Evolutionary conservation across 2,113 vertebrate genomes (phyloP).

Genomic region (Dasyornis broadbenti): DNA sequence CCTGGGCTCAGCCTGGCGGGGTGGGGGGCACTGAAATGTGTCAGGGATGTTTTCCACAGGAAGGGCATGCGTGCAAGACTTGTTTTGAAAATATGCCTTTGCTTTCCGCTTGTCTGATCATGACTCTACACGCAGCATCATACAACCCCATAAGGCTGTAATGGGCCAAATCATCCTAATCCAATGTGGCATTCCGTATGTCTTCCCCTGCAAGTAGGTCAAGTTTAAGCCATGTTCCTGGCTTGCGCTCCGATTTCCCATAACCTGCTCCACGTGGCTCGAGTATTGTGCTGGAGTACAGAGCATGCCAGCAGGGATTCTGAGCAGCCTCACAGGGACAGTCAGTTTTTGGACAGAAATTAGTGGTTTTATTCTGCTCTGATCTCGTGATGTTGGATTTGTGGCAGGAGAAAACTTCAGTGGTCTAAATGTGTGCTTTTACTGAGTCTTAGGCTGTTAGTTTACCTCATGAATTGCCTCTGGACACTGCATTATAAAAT

Average conservation of each 20-base stretch:
- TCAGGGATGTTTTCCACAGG: constrained; percentile 25
- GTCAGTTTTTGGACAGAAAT: not conserved
- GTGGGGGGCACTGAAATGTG: not conserved
- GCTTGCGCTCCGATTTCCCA: constrained; percentile 48
- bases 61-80: constrained; percentile 62
- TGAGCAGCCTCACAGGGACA: not conserved
- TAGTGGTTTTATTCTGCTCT: not conserved
- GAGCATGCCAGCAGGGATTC: not conserved
- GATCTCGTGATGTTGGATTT: not conserved
- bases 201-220: constrained; percentile 85
- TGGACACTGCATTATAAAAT: not conserved
- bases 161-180: constrained; percentile 77
- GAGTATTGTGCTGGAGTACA: not conserved
- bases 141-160: constrained; percentile 70
- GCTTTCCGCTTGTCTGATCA: constrained; percentile 80
- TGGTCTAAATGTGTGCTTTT: not conserved
- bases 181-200: constrained; percentile 75
- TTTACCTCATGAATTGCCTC: not conserved
- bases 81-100: constrained; percentile 75
- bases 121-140: constrained; percentile 63
- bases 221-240: constrained; percentile 75
- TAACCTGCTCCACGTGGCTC: constrained; percentile 29
- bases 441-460: not conserved
- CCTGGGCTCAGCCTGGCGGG: not conserved
- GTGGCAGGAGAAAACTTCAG: not conserved